Conservation (phyloP, 2,113 vertebrate genomes). For the Oenanthe melanoleuca region DNA sequence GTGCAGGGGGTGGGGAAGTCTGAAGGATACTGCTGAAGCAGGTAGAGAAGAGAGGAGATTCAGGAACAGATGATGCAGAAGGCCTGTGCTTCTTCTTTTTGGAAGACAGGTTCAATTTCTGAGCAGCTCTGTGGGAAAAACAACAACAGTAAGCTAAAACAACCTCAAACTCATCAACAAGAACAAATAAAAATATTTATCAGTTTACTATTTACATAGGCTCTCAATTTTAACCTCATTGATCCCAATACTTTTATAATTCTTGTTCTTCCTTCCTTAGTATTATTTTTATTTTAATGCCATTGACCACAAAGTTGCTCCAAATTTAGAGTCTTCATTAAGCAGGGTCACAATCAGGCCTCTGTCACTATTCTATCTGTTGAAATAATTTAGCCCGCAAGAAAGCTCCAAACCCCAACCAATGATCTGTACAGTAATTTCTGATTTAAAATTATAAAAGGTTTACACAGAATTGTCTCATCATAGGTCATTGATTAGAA, state of each 20-base stretch:
- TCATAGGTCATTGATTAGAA: neutral
- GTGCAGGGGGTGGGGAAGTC: constrained; percentile 89
- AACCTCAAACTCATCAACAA: neutral
- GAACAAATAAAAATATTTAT: neutral
- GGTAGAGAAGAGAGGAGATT: constrained; percentile 90
- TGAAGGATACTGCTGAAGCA: constrained; percentile 92
- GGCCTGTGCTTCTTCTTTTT: constrained; percentile 94
- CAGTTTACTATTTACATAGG: neutral
- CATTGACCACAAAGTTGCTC: neutral
- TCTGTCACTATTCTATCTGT: neutral
- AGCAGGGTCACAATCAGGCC: neutral
- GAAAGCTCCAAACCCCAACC: neutral
- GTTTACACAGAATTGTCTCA: neutral
- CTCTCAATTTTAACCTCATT: neutral
- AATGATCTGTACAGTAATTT: neutral
- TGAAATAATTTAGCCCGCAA: neutral
- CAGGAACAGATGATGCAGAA: constrained; percentile 77
- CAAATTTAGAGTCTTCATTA: neutral
- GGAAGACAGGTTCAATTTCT: constrained; percentile 95
- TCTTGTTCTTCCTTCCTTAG: neutral
- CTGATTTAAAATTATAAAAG: neutral
- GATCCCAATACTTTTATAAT: neutral
- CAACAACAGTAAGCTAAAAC: neutral
- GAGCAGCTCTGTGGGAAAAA: constrained; percentile 87
- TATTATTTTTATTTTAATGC: neutral